These are phyloP conservation scores for Macrobrachium rosenbergii DNA, from an alignment of 1,140 invertebrate species.

Conservation along the genomic window DNA sequence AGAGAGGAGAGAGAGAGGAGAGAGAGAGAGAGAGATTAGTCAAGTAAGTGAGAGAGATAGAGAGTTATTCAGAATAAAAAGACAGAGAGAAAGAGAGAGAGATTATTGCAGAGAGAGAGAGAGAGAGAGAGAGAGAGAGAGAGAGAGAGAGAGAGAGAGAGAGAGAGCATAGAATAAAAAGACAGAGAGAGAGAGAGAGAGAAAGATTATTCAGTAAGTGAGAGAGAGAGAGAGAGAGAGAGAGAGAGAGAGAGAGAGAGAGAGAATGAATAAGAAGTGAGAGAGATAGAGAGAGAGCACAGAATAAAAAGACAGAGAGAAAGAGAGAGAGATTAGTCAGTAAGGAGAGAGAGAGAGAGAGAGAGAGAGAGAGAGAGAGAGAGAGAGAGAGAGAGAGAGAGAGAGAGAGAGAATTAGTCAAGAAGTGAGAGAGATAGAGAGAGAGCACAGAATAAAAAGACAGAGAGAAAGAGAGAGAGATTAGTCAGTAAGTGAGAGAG, in stretches of 20 bases:
- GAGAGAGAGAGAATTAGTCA: too few relatives aligned
- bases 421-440: conserved; percentile 1
- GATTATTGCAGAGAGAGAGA: conserved; percentile 6
- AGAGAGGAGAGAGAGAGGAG: conserved; percentile 4
- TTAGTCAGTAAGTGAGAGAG: background rate
- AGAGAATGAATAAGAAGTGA: too few relatives aligned
- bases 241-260: conserved; percentile 2
- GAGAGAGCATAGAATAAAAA: too few relatives aligned
- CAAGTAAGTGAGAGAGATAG: background rate
- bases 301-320: too few relatives aligned
- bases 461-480: conserved; percentile 10
- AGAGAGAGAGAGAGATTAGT: conserved; percentile 13
- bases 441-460: too few relatives aligned
- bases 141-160: background rate
- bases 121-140: conserved; percentile 9
- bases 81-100: background rate
- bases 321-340: conserved; percentile 1
- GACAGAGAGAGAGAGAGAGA: conserved; percentile 1
- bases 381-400: background rate
- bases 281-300: background rate
- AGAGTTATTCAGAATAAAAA: too few relatives aligned
- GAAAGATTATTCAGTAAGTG: too few relatives aligned
- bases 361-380: conserved; percentile 13
- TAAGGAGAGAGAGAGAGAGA: too few relatives aligned
- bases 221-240: conserved; percentile 12